These are phyloP conservation scores for Varecia variegata DNA, from an alignment of 2,797 vertebrate genomes.

Conservation along the genomic window DNA sequence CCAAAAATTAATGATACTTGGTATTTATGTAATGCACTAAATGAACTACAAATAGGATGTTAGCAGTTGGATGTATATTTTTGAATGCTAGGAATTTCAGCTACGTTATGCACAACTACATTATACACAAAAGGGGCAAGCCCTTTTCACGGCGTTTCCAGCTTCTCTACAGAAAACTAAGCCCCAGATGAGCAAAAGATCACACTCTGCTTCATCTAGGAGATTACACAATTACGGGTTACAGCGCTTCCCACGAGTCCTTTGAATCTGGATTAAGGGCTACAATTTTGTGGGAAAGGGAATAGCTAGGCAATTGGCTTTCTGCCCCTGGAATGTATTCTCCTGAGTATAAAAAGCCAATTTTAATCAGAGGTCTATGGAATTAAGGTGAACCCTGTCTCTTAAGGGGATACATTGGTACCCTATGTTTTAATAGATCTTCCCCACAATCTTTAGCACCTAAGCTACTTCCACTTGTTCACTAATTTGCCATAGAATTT, in stretches of 20 bases:
- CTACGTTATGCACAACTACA: not conserved
- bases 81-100: not conserved
- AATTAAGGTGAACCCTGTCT: not conserved
- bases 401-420: not conserved
- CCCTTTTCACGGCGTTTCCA: not conserved
- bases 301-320: not conserved
- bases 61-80: not conserved
- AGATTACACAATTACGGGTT: not conserved
- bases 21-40: not conserved
- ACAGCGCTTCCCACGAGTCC: not conserved
- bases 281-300: not conserved
- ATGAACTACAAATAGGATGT: not conserved
- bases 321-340: not conserved
- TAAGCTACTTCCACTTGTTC: not conserved
- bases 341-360: not conserved
- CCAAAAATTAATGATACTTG: not conserved
- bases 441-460: not conserved
- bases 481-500: not conserved
- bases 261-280: slow-evolving; percentile 4
- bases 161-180: not conserved
- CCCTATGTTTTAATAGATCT: not conserved
- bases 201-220: not conserved
- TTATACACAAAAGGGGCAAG: not conserved
- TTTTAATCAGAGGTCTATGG: not conserved
- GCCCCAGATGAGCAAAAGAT: not conserved